These are phyloP conservation scores for Phasianus colchicus DNA, from an alignment of 2,113 vertebrate species.

Conservation along the genomic window DNA sequence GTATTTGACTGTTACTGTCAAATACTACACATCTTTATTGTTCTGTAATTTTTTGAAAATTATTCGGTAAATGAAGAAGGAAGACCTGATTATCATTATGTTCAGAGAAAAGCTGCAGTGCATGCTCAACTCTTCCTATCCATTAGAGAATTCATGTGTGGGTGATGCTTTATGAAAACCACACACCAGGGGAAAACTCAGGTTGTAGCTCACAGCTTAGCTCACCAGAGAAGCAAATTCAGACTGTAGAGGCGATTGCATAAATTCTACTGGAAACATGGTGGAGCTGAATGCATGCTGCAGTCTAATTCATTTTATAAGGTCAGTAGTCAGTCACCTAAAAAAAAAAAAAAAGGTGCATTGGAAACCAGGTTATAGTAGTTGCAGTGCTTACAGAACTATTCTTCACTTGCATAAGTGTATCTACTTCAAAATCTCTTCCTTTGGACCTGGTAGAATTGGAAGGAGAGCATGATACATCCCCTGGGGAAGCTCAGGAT, in stretches of 20 bases:
- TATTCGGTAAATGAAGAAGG: neutral
- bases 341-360: neutral
- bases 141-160: neutral
- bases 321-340: neutral
- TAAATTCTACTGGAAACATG: slow-evolving; percentile 1
- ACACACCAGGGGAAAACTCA: neutral
- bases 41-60: neutral
- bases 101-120: neutral
- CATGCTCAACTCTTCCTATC: neutral
- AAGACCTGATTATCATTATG: neutral
- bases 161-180: slow-evolving; percentile 7
- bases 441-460: neutral
- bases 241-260: neutral
- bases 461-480: neutral
- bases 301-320: neutral
- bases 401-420: slow-evolving; percentile 1
- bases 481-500: neutral
- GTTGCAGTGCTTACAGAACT: neutral
- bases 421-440: slow-evolving; percentile 2
- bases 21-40: neutral
- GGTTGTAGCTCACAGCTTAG: neutral
- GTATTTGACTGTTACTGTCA: neutral
- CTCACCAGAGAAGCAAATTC: neutral
- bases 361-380: neutral
- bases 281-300: neutral